A percentile compares a stretch with the other conserved stretches of the same genome.
These are phyloP conservation scores for Conomelus anceps DNA, from an alignment of 2,888 invertebrate genomes.

Conservation along the genomic window DNA sequence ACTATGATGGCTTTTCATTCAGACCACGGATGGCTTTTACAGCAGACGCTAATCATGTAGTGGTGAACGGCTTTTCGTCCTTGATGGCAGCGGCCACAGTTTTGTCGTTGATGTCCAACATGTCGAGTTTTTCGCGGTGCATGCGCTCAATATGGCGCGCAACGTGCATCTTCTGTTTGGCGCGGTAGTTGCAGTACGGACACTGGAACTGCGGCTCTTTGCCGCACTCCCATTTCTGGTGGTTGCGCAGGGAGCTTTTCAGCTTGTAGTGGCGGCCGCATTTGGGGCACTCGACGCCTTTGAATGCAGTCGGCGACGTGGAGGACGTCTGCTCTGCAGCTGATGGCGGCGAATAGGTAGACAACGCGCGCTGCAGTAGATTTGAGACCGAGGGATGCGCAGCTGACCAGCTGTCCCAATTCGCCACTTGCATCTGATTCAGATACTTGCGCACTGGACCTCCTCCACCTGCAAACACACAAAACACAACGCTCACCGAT, in stretches of 20 bases:
- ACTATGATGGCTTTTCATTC: too few relatives aligned
- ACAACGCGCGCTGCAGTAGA: slow-evolving; percentile 23
- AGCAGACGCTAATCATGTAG: background rate
- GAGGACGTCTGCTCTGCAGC: background rate
- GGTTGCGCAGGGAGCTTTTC: slow-evolving; percentile 75
- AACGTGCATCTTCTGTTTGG: slow-evolving; percentile 79
- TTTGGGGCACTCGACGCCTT: slow-evolving; percentile 46
- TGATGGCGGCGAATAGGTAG: background rate
- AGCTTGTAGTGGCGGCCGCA: slow-evolving; percentile 81
- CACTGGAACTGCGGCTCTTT: slow-evolving; percentile 79
- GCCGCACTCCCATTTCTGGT: slow-evolving; percentile 81
- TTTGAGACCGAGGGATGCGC: slow-evolving; percentile 35
- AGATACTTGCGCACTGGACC: slow-evolving; percentile 27
- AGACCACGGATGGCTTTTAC: too few relatives aligned
- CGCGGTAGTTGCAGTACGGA: slow-evolving; percentile 74
- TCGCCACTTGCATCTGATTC: slow-evolving; percentile 31
- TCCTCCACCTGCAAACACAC: slow-evolving; percentile 16
- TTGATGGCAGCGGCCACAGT: slow-evolving; percentile 9
- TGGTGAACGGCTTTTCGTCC: slow-evolving; percentile 13
- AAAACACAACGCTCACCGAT: background rate
- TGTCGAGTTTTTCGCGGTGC: slow-evolving; percentile 54
- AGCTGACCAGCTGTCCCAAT: slow-evolving; percentile 37
- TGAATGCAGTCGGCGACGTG: slow-evolving; percentile 20
- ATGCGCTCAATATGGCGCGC: slow-evolving; percentile 75
- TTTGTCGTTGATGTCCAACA: slow-evolving; percentile 28